Conservation (phyloP, 2,797 vertebrate species). For the Arremon brunneinucha region DNA sequence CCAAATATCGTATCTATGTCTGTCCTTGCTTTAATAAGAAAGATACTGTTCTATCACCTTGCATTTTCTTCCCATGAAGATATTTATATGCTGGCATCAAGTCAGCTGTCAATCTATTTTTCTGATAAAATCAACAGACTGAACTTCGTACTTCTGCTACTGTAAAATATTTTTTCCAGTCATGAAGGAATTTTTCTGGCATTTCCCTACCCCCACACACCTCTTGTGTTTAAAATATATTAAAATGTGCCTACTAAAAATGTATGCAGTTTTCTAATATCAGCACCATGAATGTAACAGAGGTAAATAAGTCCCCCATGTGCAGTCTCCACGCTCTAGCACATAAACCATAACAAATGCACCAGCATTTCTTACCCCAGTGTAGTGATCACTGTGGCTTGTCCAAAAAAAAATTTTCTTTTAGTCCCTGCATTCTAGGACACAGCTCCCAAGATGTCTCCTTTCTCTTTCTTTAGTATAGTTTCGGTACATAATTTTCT, state of each 20-base stretch:
- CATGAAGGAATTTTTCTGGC: neutral
- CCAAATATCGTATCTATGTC: neutral
- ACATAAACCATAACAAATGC: neutral
- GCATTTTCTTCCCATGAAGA: neutral
- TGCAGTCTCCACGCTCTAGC: neutral
- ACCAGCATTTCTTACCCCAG: neutral
- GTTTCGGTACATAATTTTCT: neutral
- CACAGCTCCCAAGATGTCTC: neutral
- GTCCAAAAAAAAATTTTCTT: neutral
- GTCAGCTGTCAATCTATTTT: neutral
- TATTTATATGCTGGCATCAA: neutral
- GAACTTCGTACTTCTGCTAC: neutral
- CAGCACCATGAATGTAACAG: neutral
- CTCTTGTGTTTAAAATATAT: neutral
- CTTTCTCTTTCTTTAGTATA: neutral
- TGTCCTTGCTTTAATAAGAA: neutral
- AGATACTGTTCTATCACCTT: neutral
- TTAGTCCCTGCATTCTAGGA: neutral
- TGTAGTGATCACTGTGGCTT: neutral
- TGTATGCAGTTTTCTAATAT: neutral
- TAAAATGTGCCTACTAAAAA: neutral
- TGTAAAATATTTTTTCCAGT: neutral
- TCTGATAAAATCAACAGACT: neutral
- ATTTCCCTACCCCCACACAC: neutral
- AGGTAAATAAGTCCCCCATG: neutral